Base-by-base conservation (phyloP, 2,113 vertebrate species). In the Cephalopholis sonnerati region DNA sequence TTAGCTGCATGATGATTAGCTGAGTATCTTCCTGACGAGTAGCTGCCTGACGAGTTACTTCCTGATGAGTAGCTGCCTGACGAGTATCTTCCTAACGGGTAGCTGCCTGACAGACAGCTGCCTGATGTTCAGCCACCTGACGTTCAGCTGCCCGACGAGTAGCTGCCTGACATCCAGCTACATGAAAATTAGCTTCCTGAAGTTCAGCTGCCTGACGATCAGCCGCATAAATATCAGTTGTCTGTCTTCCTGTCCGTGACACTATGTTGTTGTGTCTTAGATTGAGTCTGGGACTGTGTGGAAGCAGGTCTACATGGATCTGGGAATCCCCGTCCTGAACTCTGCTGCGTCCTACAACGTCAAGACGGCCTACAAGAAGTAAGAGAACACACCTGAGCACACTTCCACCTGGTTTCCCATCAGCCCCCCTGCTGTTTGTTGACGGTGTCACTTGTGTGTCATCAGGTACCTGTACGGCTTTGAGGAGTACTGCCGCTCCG, bases 291-390 rank as follows among this genome's bases (percentile, higher is more conserved):
- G 98, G 71, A 97, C 97, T 36, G 95, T 99, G 87, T 99, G 98
- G 98, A 99, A 99, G 93, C 98, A 99, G 95, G 96, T 99, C 96
- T 99, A 99, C 96, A 98, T 99, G 95, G 98, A 99, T 92, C 96
- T 99, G 91, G 98, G 98, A 90, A 99, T 99, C 96, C 98, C 98
- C 11, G 96, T 99, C 89, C 96, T 99, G 87, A 99, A 99, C 95
- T 99, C 98, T 0, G 98, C 98, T 86, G 98, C 98, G 32, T 99
- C 98, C 55, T 99, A 99, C 95, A 99, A 99, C 90, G 98, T 99
- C 76, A 99, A 99, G 96, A 99, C 98, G 7, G 98, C 98, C 59
- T 99, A 99, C 94, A 98, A 94, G 95, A 99, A 99, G 98, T 99
- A 96, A 96, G 98, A 63, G 5, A 32, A 16, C 22, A 25, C 55